Conservation (phyloP, 2,113 vertebrate genomes). For the Plestiodon gilberti region DNA sequence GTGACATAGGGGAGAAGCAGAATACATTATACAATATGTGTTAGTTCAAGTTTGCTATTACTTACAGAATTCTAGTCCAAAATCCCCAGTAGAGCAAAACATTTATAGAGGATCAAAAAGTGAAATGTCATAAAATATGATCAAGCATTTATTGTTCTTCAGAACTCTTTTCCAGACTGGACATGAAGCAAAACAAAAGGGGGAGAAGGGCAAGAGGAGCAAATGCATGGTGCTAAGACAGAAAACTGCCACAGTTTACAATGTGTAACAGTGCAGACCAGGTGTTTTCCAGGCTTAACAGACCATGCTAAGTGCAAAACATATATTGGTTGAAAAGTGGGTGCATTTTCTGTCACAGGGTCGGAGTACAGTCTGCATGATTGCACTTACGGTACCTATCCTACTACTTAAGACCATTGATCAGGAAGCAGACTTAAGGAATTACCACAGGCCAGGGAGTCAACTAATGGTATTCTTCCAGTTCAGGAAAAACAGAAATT, state of each 20-base stretch:
- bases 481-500: neutral
- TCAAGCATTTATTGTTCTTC: too few species aligned
- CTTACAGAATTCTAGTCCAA: neutral
- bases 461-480: neutral
- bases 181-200: too few species aligned
- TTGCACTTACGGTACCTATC: neutral
- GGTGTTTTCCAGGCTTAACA: too few species aligned
- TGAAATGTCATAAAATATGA: too few species aligned
- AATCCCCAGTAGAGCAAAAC: neutral
- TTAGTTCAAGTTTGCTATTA: neutral
- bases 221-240: too few species aligned
- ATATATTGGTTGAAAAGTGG: neutral
- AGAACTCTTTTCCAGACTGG: too few species aligned
- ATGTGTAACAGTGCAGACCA: too few species aligned
- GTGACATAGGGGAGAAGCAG: too few species aligned
- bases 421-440: neutral
- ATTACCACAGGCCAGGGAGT: neutral
- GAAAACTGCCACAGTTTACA: too few species aligned
- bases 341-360: neutral
- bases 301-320: too few species aligned
- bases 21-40: neutral
- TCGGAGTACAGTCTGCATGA: neutral
- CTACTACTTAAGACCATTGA: neutral
- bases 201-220: too few species aligned
- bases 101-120: too few species aligned